A percentile compares a stretch with the other conserved stretches of the same genome.
Evolutionary conservation across 2,113 vertebrate genomes (phyloP).

Genomic region (Murina feae): DNA sequence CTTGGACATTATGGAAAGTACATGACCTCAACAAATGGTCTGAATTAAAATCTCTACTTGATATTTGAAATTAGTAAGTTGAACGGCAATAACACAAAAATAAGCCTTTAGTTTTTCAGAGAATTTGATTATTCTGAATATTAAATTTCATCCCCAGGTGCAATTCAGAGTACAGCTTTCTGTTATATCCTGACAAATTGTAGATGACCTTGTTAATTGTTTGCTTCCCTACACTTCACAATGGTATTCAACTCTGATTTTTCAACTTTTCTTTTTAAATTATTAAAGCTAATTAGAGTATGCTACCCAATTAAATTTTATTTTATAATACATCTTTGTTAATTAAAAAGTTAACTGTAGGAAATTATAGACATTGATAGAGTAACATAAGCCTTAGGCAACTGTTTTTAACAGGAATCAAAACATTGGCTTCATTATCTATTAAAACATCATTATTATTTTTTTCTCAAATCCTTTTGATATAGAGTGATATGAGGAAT

Average conservation of each 20-base stretch:
- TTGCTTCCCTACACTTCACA: neutral
- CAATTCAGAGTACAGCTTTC: neutral
- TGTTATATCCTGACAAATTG: neutral
- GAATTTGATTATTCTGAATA: slow-evolving; percentile 3
- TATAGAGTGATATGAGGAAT: neutral
- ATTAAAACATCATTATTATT: neutral
- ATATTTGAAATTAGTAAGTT: neutral
- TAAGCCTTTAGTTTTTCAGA: neutral
- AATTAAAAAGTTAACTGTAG: slow-evolving; percentile 13
- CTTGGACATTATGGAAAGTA: neutral
- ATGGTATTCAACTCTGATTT: neutral
- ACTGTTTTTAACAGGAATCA: neutral
- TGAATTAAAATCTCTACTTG: slow-evolving; percentile 21
- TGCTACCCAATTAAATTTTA: neutral
- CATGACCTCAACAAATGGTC: neutral
- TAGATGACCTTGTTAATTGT: neutral
- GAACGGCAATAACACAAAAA: neutral
- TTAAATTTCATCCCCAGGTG: neutral
- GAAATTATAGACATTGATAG: neutral
- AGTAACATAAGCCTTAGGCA: neutral
- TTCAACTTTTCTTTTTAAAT: neutral
- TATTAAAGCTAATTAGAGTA: slow-evolving; percentile 20
- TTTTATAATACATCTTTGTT: slow-evolving; percentile 4
- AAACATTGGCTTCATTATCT: neutral
- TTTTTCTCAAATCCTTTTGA: neutral